Percentiles rank a stretch among this genome's conserved stretches.
Conservation (phyloP, 2,797 vertebrate species). For the Cyprinella venusta region DNA sequence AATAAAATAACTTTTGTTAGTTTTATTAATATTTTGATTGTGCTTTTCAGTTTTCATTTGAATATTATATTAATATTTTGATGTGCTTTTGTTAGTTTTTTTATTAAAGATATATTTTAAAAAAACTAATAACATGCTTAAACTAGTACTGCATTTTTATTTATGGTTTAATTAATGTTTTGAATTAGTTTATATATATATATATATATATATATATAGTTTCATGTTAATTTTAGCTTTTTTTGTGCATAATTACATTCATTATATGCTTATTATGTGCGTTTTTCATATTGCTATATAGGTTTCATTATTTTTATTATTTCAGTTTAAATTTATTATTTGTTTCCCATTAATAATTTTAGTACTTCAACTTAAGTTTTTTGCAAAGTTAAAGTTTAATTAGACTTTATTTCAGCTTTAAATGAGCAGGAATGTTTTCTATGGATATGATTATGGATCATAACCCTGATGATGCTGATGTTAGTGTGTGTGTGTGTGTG, state of each 20-base stretch:
- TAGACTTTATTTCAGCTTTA: neutral
- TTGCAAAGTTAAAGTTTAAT: no score
- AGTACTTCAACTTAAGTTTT: neutral
- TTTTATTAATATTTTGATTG: no score
- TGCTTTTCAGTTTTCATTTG: neutral
- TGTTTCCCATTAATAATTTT: neutral
- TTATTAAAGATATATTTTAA: no score
- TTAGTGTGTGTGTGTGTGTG: neutral
- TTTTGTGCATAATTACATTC: neutral
- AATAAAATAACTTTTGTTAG: no score
- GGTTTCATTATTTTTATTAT: neutral
- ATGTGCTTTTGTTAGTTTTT: neutral
- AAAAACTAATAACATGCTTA: neutral
- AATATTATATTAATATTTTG: neutral
- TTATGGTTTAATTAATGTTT: neutral
- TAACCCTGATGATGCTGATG: no score
- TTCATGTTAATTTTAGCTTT: neutral
- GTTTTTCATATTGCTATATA: neutral
- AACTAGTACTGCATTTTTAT: neutral
- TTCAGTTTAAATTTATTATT: neutral
- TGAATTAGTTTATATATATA: no score
- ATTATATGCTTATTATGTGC: neutral
- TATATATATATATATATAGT: no score
- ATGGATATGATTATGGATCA: accelerated
- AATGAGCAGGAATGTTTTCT: no score